A percentile compares a stretch with the other conserved stretches of the same genome.
Conservation (phyloP, 2,113 vertebrate genomes). For the Coryphaenoides rupestris region DNA sequence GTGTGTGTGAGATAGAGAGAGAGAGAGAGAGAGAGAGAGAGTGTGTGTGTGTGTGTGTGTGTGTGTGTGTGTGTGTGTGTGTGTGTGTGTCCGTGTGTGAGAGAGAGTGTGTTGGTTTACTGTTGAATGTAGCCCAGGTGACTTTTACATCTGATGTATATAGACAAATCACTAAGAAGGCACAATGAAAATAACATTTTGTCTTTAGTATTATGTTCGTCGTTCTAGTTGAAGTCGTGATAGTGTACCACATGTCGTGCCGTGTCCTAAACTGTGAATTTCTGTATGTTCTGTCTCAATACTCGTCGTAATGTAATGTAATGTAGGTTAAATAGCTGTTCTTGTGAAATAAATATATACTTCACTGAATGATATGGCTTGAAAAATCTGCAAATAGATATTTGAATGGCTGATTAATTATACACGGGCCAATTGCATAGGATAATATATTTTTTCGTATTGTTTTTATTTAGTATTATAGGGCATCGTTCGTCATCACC, state of each 20-base stretch:
- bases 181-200: constrained; percentile 66
- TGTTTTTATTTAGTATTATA: constrained; percentile 25
- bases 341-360: constrained; percentile 73
- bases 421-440: no score
- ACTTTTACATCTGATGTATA: constrained; percentile 66
- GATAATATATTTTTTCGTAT: constrained; percentile 8
- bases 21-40: constrained; percentile 31
- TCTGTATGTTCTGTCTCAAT: constrained; percentile 71
- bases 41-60: constrained; percentile 33
- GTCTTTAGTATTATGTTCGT: constrained; percentile 48
- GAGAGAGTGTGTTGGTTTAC: constrained; percentile 53
- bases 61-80: no score
- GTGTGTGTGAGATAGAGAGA: background rate
- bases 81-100: background rate
- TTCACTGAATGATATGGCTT: constrained; percentile 54
- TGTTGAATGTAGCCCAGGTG: constrained; percentile 72
- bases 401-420: no score
- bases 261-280: constrained; percentile 78
- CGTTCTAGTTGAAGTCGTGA: constrained; percentile 60
- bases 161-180: constrained; percentile 70
- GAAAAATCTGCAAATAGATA: background rate
- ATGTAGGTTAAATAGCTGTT: constrained; percentile 63
- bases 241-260: constrained; percentile 66
- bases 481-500: no score
- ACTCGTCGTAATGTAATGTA: constrained; percentile 61